Percentiles rank a stretch among this genome's conserved stretches.
phyloP scores from a whole-genome alignment of 2,888 invertebrate species.

The Apodemia hepburni region DNA sequence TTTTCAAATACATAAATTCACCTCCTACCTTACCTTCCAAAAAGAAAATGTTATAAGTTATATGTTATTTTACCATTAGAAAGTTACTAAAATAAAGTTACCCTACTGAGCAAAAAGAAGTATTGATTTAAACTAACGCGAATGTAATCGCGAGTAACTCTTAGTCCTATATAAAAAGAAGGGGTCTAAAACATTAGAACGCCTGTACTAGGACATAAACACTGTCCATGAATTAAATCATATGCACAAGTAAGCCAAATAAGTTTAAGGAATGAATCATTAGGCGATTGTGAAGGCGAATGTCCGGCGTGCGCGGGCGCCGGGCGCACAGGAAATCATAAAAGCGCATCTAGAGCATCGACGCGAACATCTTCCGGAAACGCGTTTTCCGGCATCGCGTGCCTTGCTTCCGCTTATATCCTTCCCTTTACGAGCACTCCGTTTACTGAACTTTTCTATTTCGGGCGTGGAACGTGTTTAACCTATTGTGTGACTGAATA shows the following conservation, averaged over 20 bases:
- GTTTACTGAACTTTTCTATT: slow-evolving; percentile 56
- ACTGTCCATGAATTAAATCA: neutral
- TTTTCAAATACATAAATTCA: no score
- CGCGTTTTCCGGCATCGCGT: slow-evolving; percentile 56
- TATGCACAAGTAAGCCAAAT: neutral
- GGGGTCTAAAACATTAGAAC: no score
- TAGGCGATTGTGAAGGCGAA: slow-evolving; percentile 25
- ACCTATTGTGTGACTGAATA: neutral
- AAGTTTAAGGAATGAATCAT: slow-evolving; percentile 29
- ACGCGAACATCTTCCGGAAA: slow-evolving; percentile 67
- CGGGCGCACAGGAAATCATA: slow-evolving; percentile 70
- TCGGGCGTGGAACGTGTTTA: slow-evolving; percentile 36
- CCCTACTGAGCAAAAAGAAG: no score
- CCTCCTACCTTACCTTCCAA: no score
- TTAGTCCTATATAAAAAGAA: no score
- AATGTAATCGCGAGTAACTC: no score
- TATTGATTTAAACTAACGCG: no score
- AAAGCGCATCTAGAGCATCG: slow-evolving; percentile 67
- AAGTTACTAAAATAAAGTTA: no score
- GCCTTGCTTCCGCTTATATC: slow-evolving; percentile 58
- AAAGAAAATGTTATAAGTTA: no score
- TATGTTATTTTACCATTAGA: no score
- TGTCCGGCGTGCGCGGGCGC: slow-evolving; percentile 33
- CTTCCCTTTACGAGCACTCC: slow-evolving; percentile 51
- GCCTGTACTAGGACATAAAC: neutral